Percentiles rank a stretch among this genome's conserved stretches.
phyloP scores from a whole-genome alignment of 1,140 invertebrate genomes.

The Helicoverpa zea region DNA sequence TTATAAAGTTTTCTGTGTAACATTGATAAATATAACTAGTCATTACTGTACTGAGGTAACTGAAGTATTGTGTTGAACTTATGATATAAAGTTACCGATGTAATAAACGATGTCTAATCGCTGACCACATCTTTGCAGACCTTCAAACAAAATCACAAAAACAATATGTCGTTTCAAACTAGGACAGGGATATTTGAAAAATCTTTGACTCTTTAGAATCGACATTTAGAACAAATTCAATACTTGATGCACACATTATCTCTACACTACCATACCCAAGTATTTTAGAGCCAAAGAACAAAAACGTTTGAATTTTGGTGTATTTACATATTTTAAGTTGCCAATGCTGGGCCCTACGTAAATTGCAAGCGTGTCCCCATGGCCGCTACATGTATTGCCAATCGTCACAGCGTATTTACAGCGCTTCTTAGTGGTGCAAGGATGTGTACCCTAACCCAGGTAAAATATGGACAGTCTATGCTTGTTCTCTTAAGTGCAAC shows the following conservation, averaged over 20 bases:
- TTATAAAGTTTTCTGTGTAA: slow-evolving; percentile 32
- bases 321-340: slow-evolving; percentile 52
- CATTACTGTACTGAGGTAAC: slow-evolving; percentile 19
- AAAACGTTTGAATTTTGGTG: slow-evolving; percentile 41
- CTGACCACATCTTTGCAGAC: slow-evolving; percentile 38
- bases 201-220: slow-evolving; percentile 1
- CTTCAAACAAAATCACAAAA: slow-evolving; percentile 40
- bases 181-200: not conserved
- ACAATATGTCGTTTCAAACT: slow-evolving; percentile 21
- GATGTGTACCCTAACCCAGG: not conserved
- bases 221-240: not conserved
- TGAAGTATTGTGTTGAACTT: slow-evolving; percentile 24
- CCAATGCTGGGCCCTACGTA: slow-evolving; percentile 27
- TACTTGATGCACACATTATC: too few relatives aligned
- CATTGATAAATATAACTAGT: not conserved
- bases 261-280: not conserved
- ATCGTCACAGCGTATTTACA: slow-evolving; percentile 74
- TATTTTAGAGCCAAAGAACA: slow-evolving; percentile 27
- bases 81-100: slow-evolving; percentile 32
- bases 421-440: slow-evolving; percentile 23
- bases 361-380: slow-evolving; percentile 45
- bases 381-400: slow-evolving; percentile 64
- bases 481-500: not conserved
- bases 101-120: slow-evolving; percentile 44
- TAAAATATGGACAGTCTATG: not conserved